phyloP scores from a whole-genome alignment of 2,113 vertebrate species.

The Microcebus murinus region DNA sequence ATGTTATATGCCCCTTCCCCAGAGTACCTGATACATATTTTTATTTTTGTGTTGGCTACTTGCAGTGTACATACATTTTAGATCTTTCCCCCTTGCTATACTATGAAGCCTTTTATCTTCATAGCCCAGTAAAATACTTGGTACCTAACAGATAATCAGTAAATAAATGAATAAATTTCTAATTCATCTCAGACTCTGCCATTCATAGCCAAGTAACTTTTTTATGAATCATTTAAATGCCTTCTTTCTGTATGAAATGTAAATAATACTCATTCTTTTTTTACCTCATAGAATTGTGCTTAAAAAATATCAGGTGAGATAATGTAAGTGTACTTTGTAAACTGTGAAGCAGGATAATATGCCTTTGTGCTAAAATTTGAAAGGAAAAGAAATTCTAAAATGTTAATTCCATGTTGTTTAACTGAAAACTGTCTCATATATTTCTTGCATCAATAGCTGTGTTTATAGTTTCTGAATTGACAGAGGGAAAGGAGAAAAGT shows the following conservation, averaged over 20 bases:
- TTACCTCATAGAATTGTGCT: neutral
- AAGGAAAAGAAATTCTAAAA: constrained; percentile 45
- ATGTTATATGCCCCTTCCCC: neutral
- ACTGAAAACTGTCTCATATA: neutral
- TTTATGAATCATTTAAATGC: neutral
- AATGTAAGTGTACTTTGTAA: neutral
- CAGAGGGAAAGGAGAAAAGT: constrained; percentile 2
- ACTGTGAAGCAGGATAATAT: neutral
- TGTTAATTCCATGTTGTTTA: neutral
- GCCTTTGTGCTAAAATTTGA: neutral
- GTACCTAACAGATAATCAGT: neutral
- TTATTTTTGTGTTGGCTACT: neutral
- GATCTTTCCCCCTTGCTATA: neutral
- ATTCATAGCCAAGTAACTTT: neutral
- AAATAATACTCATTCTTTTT: constrained; percentile 21
- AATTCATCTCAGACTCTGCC: constrained; percentile 5
- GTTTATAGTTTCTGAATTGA: constrained; percentile 34
- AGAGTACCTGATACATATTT: neutral
- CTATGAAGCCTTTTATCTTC: neutral
- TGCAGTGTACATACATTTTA: neutral
- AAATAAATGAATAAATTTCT: constrained; percentile 32
- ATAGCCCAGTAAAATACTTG: neutral
- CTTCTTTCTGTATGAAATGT: constrained; percentile 30
- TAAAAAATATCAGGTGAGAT: neutral
- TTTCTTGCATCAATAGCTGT: neutral